phyloP scores from a whole-genome alignment of 2,797 vertebrate genomes.

The Heteromormyrus szaboi region DNA sequence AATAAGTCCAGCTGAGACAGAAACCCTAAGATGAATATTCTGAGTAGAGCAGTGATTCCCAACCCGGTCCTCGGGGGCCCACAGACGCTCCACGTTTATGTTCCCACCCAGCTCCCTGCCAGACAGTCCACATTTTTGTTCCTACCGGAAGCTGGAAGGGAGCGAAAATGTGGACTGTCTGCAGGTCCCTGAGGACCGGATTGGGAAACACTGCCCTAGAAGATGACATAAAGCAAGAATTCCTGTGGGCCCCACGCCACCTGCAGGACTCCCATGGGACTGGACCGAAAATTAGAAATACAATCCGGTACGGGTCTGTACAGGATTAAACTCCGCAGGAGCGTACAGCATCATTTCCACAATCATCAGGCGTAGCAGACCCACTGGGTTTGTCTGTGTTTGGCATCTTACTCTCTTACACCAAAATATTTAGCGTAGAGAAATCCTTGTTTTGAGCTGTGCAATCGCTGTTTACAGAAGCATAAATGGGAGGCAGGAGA shows the following conservation, averaged over 20 bases:
- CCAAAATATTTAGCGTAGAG: not conserved
- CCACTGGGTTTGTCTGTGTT: not conserved
- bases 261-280: not conserved
- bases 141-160: not conserved
- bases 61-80: not conserved
- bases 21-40: constrained; percentile 31
- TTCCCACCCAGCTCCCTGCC: not conserved
- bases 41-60: not conserved
- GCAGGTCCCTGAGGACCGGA: not conserved
- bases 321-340: not conserved
- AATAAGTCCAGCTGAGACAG: constrained; percentile 15
- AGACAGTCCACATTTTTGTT: not conserved
- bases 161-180: not conserved
- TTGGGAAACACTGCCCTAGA: not conserved
- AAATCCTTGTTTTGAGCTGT: constrained; percentile 7
- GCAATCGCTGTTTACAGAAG: not conserved
- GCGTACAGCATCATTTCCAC: not conserved
- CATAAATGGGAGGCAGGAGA: not conserved
- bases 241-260: not conserved
- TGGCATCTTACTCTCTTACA: not conserved
- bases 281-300: not conserved
- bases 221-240: not conserved
- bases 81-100: not conserved
- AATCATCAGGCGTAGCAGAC: not conserved
- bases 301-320: not conserved